These are phyloP conservation scores for Leptestheria dahalacensis DNA, from an alignment of 1,140 invertebrate species.

Conservation along the genomic window DNA sequence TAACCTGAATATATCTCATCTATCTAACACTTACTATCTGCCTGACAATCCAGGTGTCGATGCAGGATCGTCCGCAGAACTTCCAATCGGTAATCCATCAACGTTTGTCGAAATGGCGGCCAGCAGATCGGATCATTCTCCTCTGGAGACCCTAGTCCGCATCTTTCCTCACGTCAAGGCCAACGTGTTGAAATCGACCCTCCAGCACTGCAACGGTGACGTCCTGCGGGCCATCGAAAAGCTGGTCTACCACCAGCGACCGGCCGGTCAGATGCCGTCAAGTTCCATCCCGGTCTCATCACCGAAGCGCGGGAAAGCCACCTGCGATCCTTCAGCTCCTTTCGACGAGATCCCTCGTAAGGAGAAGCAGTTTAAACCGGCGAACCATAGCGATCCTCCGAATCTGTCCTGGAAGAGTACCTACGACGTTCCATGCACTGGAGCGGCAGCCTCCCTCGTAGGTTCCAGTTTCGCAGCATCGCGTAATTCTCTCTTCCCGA, in stretches of 20 bases:
- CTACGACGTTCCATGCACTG: neutral
- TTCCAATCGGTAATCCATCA: neutral
- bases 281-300: neutral
- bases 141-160: constrained; percentile 53
- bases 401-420: neutral
- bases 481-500: constrained; percentile 1
- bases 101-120: neutral
- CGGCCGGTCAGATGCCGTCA: neutral
- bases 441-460: neutral
- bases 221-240: constrained; percentile 80
- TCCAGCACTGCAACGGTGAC: constrained; percentile 58
- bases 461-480: neutral
- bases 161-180: constrained; percentile 73
- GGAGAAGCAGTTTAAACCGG: neutral
- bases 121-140: constrained; percentile 24
- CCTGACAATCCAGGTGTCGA: no score
- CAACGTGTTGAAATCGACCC: constrained; percentile 62
- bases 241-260: constrained; percentile 43
- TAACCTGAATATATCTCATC: no score
- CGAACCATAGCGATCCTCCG: neutral
- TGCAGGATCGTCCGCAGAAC: no score
- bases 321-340: neutral
- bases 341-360: neutral
- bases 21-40: no score
- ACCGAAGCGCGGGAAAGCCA: neutral